Evolutionary conservation across 2,113 vertebrate species (phyloP).

Genomic region (Archocentrus centrarchus): DNA sequence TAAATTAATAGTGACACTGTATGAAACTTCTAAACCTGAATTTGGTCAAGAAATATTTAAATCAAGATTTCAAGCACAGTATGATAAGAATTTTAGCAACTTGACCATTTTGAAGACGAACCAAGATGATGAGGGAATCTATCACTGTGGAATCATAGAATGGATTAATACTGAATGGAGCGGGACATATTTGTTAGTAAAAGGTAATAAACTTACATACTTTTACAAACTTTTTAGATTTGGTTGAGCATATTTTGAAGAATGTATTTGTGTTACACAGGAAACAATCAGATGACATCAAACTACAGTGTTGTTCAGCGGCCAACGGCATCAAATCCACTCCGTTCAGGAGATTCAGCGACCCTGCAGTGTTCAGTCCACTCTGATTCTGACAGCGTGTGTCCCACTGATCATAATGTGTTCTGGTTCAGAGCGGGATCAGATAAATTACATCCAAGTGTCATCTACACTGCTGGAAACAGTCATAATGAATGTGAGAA

Average conservation of each 20-base stretch:
- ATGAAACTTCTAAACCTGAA: fast-evolving
- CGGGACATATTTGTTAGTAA: constrained; percentile 11
- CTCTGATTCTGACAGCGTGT: background rate
- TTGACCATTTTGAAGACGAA: constrained; percentile 23
- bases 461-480: background rate
- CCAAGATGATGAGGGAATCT: constrained; percentile 22
- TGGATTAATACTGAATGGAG: constrained; percentile 3
- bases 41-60: background rate
- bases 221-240: background rate
- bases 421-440: constrained; percentile 32
- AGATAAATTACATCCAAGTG: background rate
- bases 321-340: background rate
- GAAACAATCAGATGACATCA: background rate
- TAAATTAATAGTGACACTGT: background rate
- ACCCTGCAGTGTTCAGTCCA: constrained; percentile 52
- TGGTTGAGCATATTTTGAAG: background rate
- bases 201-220: background rate
- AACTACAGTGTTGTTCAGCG: constrained; percentile 23
- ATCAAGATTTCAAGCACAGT: fast-evolving
- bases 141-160: constrained; percentile 12
- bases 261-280: background rate
- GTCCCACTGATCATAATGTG: constrained; percentile 10
- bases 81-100: fast-evolving
- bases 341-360: constrained; percentile 14
- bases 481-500: background rate